Base-by-base conservation (phyloP, 2,113 vertebrate genomes). In the Cavia porcellus region DNA sequence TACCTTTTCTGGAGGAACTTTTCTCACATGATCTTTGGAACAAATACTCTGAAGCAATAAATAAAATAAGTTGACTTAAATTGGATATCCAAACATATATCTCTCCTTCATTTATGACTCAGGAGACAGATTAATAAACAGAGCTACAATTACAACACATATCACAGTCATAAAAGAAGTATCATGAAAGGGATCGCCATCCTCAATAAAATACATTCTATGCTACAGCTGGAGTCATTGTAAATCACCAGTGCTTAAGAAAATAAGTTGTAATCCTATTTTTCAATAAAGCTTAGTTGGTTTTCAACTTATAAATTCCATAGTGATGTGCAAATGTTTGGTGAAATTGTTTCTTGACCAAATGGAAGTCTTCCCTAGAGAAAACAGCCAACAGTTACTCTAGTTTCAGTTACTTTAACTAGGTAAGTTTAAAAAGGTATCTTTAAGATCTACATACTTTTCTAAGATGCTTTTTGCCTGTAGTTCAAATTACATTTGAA, bases 161-260 rank as follows among this genome's bases (percentile, higher is more conserved):
- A 59, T 74, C 59, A 94, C 86, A 96, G 66, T 8, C 42, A 59
- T 80, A 45, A 93, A 72, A 74, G 82, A 96, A 92, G 94, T 66
- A 62, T 50, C 62, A 74, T 82, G 68, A 90, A 97, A 95, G 88
- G 50, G 30, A 90, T 83, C 89, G 72, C 91, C 66, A 93, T 95
- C 72, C 72, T 96, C 84, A 97, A 62, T 95, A 94, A 94, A 98
- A 97, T 95, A 96, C 59, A 74, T 92, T 97, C 87, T 92, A 92
- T 35, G 93, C 86, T 96, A 95, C 93, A 94, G 97, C 94, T 87
- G 90, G 91, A 96, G 92, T 87, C 87, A 96, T 94, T 95, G 96
- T 97, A 92, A 98, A 97, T 96, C 93, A 91, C 85, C 42, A 92
- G 83, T 22, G 61, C 97, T 98, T 84, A 96, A 92, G 96, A 96